A percentile compares a stretch with the other conserved stretches of the same genome.
phyloP scores from a whole-genome alignment of 30 jellyfish, hydroid and myxozoan species.

The Clytia hemisphaerica region DNA sequence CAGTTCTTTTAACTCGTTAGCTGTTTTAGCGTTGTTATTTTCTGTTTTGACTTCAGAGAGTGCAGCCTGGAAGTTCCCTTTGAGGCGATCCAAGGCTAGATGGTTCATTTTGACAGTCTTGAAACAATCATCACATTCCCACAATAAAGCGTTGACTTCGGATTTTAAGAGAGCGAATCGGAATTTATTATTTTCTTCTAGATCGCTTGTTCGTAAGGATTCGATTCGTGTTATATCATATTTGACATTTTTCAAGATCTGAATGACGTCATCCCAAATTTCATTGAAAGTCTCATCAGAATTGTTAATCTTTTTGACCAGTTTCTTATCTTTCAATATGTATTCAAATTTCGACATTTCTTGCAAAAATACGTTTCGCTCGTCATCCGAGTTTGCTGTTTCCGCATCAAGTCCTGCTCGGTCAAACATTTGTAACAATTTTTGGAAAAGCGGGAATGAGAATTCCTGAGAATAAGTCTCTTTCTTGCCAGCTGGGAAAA shows the following conservation, averaged over 20 bases:
- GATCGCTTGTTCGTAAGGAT: neutral
- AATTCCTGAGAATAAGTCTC: slow-evolving; percentile 17
- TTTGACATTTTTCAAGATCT: neutral
- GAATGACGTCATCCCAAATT: neutral
- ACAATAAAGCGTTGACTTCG: neutral
- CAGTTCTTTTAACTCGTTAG: no score
- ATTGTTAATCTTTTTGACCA: neutral
- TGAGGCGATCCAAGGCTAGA: slow-evolving; percentile 10
- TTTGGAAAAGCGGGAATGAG: neutral
- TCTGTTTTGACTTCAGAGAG: neutral
- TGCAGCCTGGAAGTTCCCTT: slow-evolving; percentile 1
- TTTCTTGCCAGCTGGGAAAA: slow-evolving; percentile 19
- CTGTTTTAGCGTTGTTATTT: no score
- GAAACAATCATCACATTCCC: slow-evolving; percentile 7
- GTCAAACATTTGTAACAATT: no score
- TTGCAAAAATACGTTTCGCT: neutral
- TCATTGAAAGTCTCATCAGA: slow-evolving; percentile 4
- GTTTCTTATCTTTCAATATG: neutral
- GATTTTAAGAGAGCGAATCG: slow-evolving; percentile 16
- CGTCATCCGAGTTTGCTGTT: no score
- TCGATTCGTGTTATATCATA: neutral
- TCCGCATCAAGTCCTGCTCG: no score
- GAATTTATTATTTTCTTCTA: slow-evolving; percentile 1
- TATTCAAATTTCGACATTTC: slow-evolving; percentile 11
- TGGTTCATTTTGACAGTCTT: slow-evolving; percentile 10